These are phyloP conservation scores for Lasioglossum vierecki DNA, from an alignment of 2,888 invertebrate genomes.

Conservation along the genomic window DNA sequence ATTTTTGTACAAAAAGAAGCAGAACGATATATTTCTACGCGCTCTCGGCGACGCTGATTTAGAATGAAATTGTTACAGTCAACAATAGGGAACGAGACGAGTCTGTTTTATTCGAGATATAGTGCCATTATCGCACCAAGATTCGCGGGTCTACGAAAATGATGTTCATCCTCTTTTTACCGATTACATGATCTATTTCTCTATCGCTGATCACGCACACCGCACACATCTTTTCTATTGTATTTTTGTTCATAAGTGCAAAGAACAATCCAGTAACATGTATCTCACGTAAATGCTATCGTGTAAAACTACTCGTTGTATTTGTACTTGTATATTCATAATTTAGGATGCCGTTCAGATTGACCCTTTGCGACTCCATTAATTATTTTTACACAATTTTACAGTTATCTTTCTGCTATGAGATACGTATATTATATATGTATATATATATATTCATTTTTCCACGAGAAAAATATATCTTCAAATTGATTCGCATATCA, in stretches of 20 bases:
- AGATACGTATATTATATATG: constrained; percentile 16
- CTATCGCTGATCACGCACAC: constrained; percentile 11
- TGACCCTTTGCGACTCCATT: not conserved
- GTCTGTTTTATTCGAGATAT: not conserved
- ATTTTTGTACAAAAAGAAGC: constrained; percentile 37
- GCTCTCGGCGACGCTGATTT: constrained; percentile 4
- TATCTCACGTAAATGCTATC: constrained; percentile 18
- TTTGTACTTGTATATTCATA: constrained; percentile 31
- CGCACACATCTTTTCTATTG: not conserved
- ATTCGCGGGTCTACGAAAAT: not conserved
- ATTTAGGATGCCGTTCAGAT: constrained; percentile 34
- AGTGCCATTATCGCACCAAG: not conserved
- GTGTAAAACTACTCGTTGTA: constrained; percentile 51
- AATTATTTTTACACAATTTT: constrained; percentile 9
- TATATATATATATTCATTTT: constrained; percentile 22
- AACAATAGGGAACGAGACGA: not conserved
- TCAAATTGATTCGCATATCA: constrained; percentile 11
- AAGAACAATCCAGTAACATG: constrained; percentile 4
- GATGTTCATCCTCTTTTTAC: not conserved
- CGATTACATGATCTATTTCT: not conserved
- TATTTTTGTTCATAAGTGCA: constrained; percentile 9
- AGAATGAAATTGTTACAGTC: not conserved
- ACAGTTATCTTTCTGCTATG: not conserved
- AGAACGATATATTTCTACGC: constrained; percentile 21
- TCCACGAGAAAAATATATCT: constrained; percentile 7